Percentiles rank a stretch among this genome's conserved stretches.
Conservation (phyloP, 2,888 invertebrate genomes). For the Platycheirus albimanus region DNA sequence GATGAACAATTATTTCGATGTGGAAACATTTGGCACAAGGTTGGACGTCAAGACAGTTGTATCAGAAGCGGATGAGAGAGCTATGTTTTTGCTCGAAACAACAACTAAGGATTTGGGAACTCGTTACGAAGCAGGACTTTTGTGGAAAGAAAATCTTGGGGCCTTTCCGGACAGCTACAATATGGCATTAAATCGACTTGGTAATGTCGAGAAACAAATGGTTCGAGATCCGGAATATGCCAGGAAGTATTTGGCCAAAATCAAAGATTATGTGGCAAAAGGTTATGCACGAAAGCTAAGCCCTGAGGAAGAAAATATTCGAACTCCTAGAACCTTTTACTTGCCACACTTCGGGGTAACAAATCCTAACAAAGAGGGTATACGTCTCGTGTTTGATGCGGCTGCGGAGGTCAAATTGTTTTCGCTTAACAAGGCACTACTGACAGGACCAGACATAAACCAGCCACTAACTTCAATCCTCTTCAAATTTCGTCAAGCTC, state of each 20-base stretch:
- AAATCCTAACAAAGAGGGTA: constrained; percentile 75
- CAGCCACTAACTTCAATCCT: constrained; percentile 54
- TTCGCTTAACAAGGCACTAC: constrained; percentile 75
- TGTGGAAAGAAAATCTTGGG: constrained; percentile 34
- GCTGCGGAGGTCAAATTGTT: constrained; percentile 75
- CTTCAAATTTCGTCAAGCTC: not conserved
- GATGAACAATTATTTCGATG: not conserved
- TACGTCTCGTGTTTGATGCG: constrained; percentile 77
- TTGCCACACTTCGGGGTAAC: constrained; percentile 74
- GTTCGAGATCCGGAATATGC: constrained; percentile 54
- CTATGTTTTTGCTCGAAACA: not conserved
- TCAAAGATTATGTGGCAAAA: constrained; percentile 68
- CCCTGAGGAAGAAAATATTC: constrained; percentile 47
- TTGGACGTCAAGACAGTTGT: not conserved
- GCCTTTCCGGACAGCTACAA: constrained; percentile 13
- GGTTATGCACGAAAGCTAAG: constrained; percentile 66
- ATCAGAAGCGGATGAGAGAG: not conserved
- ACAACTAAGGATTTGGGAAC: constrained; percentile 6
- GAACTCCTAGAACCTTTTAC: constrained; percentile 72
- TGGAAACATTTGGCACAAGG: not conserved
- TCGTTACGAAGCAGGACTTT: constrained; percentile 32
- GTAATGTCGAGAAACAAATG: constrained; percentile 44
- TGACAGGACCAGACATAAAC: too few species aligned
- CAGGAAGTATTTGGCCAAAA: constrained; percentile 50
- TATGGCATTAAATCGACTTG: constrained; percentile 64